Conservation (phyloP, 2,797 vertebrate species). For the Onychomys torridus region DNA sequence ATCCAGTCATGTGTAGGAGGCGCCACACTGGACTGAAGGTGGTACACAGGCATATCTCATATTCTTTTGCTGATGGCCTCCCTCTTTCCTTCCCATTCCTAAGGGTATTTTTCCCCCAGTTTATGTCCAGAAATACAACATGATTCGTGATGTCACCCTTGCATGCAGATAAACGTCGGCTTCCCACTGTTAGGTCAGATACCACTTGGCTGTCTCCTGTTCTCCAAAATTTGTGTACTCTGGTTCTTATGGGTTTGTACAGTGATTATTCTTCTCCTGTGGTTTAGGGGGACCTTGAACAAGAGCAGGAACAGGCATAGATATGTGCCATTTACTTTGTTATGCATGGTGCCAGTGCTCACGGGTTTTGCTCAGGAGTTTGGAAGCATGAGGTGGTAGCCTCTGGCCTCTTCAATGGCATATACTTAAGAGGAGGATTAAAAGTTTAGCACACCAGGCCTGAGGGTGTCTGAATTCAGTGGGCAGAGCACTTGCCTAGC, state of each 20-base stretch:
- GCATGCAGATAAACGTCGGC: neutral
- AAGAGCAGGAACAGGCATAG: neutral
- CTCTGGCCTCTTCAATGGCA: neutral
- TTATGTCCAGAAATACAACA: neutral
- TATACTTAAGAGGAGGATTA: neutral
- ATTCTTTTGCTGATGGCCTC: neutral
- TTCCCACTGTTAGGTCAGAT: neutral
- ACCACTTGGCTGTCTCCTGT: neutral
- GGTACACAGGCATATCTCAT: neutral
- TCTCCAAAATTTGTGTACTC: neutral
- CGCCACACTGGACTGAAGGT: neutral
- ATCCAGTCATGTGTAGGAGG: neutral
- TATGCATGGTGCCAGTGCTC: neutral
- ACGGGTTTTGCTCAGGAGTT: rapidly evolving
- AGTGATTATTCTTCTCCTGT: neutral
- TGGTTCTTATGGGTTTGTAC: neutral
- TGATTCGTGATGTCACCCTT: neutral
- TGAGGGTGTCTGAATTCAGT: neutral
- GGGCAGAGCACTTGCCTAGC: neutral
- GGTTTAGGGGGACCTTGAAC: neutral
- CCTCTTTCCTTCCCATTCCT: neutral
- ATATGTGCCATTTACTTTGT: neutral
- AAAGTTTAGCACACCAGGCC: neutral
- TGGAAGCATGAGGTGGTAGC: neutral
- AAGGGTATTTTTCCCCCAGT: neutral